These are phyloP conservation scores for Mimachlamys varia DNA, from an alignment of 2,888 invertebrate species.

Conservation along the genomic window DNA sequence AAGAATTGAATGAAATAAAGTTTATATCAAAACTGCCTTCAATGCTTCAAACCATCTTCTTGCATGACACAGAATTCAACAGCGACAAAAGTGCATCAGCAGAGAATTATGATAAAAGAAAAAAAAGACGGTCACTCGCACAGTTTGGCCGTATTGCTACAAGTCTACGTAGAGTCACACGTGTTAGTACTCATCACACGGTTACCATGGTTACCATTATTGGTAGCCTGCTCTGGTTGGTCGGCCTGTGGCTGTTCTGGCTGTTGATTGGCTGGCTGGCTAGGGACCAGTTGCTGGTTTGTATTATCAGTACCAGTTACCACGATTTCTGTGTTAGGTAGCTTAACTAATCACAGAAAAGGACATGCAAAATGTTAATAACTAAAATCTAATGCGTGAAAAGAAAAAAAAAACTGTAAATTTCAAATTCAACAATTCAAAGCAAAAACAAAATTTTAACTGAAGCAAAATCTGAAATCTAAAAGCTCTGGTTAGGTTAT, in stretches of 20 bases:
- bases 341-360: slow-evolving; percentile 24
- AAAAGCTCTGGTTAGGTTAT: slow-evolving; percentile 34
- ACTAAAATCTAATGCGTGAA: background rate
- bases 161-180: slow-evolving; percentile 25
- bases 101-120: background rate
- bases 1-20: too few species aligned
- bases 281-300: background rate
- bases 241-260: background rate
- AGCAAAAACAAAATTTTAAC: background rate
- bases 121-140: background rate
- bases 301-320: slow-evolving; percentile 25
- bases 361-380: slow-evolving; percentile 18
- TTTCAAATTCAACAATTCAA: slow-evolving; percentile 4
- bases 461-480: background rate
- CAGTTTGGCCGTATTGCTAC: slow-evolving; percentile 29
- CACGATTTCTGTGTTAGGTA: slow-evolving; percentile 30
- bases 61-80: background rate
- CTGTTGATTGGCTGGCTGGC: background rate
- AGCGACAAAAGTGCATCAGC: background rate
- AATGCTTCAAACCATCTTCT: background rate
- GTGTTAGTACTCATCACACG: background rate
- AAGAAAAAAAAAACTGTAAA: background rate
- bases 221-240: slow-evolving; percentile 31
- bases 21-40: background rate
- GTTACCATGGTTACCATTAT: slow-evolving; percentile 36